Evolutionary conservation across 2,888 invertebrate species (phyloP), one percentile per base, ranked within the genome.

Genomic region (Polyploca ridens): DNA sequence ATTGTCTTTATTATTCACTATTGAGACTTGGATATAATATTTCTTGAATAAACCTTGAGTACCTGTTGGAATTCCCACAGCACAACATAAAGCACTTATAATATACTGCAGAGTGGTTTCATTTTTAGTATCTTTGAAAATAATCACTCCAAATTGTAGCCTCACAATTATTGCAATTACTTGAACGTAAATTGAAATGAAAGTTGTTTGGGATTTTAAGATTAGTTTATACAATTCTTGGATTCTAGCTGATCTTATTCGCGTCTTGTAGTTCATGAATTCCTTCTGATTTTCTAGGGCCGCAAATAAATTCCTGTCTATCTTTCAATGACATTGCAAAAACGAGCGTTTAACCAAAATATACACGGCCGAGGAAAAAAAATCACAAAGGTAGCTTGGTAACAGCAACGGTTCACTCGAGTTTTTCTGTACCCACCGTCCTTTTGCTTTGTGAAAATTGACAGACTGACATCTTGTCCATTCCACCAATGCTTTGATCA

Each of bases 11-110:
- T 19, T 33, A 19, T 44, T 19, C 19, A 44, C 62, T 8, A 14
- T 46, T 54, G 54, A 58, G 58, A 63, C 63, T 63, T 63, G 58
- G 27, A 58, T 41, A 54, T 19, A 19, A 54, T 19, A 16, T 49
- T 54, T 54, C 54, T 54, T 10, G 19, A n/a, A n/a, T 46, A 46
- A 46, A n/a, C 46, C 3, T n/a, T n/a, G n/a, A 5, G 54, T 19
- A 4, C 54, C 19, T 10, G 54, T 54, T 16, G 10, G 54, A 54
- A 19, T 19, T 16, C 19, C n/a, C 19, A 19, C 19, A 10, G 19
- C 10, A 19, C 19, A 6, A 16, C 6, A 16, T 14, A 44, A 14
- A 14, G 1, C 10, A 35, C 3, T n/a, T n/a, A n/a, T n/a, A n/a
- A n/a, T n/a, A n/a, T n/a, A n/a, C n/a, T n/a, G n/a, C n/a, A n/a